Conservation (phyloP, 2,797 vertebrate species). For the Miichthys miiuy region DNA sequence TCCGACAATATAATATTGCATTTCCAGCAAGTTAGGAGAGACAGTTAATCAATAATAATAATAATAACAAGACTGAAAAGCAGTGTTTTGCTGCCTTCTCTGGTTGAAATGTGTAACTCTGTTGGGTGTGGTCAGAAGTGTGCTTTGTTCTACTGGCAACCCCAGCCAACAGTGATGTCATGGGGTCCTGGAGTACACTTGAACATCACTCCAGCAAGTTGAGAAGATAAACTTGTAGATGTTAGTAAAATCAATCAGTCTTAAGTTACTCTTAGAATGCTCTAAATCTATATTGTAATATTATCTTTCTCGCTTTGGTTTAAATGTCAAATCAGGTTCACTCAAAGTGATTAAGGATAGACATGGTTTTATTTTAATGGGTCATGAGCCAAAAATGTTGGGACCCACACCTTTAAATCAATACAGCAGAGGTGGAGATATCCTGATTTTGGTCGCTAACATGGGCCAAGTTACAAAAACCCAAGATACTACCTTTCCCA, state of each 20-base stretch:
- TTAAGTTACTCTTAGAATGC: not conserved
- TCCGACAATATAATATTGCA: not conserved
- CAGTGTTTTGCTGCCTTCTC: not conserved
- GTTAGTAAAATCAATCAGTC: not conserved
- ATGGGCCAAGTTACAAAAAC: not conserved
- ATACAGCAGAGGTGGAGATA: not conserved
- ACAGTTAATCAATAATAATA: not conserved
- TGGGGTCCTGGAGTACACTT: not conserved
- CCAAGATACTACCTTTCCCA: not conserved
- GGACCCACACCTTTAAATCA: not conserved
- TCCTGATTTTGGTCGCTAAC: not conserved
- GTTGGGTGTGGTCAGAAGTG: not conserved
- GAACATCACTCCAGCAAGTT: not conserved
- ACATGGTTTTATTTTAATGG: conserved; percentile 12
- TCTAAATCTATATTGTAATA: too few species aligned
- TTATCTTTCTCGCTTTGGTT: too few species aligned
- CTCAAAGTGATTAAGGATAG: not conserved
- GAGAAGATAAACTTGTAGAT: not conserved
- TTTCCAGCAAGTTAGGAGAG: not conserved
- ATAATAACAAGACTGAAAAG: not conserved
- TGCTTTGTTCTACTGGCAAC: not conserved
- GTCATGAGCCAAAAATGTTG: conserved; percentile 16
- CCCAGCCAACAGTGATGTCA: not conserved
- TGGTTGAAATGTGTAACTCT: not conserved
- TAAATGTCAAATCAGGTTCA: too few species aligned